Base-by-base conservation (phyloP, 2,888 invertebrate species). In the Ophioninae sp. region DNA sequence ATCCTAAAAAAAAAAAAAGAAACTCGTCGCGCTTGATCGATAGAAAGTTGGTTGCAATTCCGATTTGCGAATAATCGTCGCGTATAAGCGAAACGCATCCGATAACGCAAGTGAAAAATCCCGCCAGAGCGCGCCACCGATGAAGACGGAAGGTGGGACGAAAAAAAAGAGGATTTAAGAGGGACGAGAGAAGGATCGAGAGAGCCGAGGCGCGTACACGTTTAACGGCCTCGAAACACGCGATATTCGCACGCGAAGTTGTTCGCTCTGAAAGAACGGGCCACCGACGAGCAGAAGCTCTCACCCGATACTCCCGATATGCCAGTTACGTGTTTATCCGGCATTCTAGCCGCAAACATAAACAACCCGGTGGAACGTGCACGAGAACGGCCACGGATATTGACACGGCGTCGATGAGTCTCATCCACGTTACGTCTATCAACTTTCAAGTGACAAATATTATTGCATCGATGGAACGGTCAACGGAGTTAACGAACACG, bases 191-290 rank as follows among this genome's bases (percentile, higher is more conserved):
- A 61, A 61, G 22, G 56, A 23, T 10, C 6, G 51, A 56, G 30
- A 56, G 20, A 39, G 56, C 37, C 39, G 41, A 68, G 41, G 23
- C 20, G 64, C 23, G 64, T 59, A 58, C 39, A 61, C 63, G 82
- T 77, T 86, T 86, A 86, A 87, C 82, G 85, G 83, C 78, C 76
- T 79, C 58, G 79, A 59, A 86, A 81, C 86, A 87, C 86, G 87
- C 87, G 85, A 88, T 86, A 76, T 84, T 81, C 82, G 61, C 68
- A 69, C 74, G 74, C 65, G 67, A 56, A 20, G 72, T 71, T 17
- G 58, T 65, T 78, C 61, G 75, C 58, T 68, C 23, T 30, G 30
- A 30, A 30, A 30, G 30, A 30, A 30, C 30, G 30, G 30, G 30
- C 30, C 30, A 30, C 30, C 30, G 30, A 30, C 30, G 30, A 3